phyloP scores from a whole-genome alignment of 2,797 vertebrate genomes.

The Cyclopterus lumpus region DNA sequence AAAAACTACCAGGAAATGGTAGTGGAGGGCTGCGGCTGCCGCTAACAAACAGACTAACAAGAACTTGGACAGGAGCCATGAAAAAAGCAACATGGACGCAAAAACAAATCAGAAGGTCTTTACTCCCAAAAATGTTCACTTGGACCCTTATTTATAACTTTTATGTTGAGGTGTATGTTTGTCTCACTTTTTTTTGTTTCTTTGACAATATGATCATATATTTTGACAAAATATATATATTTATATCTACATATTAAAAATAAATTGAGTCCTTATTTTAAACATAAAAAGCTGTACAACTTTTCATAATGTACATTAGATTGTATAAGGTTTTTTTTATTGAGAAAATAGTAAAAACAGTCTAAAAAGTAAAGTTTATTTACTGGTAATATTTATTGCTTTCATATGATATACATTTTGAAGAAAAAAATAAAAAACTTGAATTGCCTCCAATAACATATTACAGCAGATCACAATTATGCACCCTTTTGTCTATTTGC shows the following conservation, averaged over 20 bases:
- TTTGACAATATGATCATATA: conserved; percentile 99
- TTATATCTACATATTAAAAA: conserved; percentile 99
- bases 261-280: conserved; percentile 99
- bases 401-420: conserved; percentile 78
- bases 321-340: conserved; percentile 85
- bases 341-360: conserved; percentile 84
- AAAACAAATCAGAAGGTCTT: conserved; percentile 66
- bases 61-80: conserved; percentile 53
- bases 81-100: conserved; percentile 59
- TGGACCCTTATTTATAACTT: conserved; percentile 99
- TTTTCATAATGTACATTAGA: conserved; percentile 90
- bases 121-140: conserved; percentile 81
- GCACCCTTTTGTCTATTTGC: conserved; percentile 68
- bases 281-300: conserved; percentile 92
- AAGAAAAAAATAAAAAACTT: conserved; percentile 67
- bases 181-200: conserved; percentile 84
- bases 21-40: conserved; percentile 98
- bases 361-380: conserved; percentile 83
- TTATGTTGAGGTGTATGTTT: conserved; percentile 96
- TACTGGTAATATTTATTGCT: conserved; percentile 88
- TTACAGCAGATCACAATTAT: conserved; percentile 67
- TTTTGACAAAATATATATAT: conserved; percentile 99
- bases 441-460: conserved; percentile 69
- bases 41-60: conserved; percentile 78
- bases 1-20: conserved; percentile 99